phyloP scores from a whole-genome alignment of 2,797 vertebrate genomes.

The Florisuga fusca region DNA sequence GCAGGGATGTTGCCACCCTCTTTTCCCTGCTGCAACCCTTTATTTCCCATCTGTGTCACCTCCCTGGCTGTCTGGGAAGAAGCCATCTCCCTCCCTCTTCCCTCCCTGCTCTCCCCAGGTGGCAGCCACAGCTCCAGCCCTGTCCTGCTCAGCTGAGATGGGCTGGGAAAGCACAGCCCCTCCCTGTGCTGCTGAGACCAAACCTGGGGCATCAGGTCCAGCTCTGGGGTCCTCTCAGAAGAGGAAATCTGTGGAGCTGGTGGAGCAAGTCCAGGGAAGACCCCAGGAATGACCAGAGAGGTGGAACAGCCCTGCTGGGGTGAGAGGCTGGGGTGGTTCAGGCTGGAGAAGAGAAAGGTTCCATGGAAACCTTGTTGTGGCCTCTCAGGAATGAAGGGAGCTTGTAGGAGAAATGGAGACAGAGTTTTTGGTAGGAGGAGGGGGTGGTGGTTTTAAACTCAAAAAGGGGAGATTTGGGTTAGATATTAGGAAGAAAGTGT shows the following conservation, averaged over 20 bases:
- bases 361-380: rapidly evolving
- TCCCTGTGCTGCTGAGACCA: background rate
- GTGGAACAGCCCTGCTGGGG: background rate
- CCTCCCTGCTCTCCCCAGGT: background rate
- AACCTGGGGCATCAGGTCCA: rapidly evolving
- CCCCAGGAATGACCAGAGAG: rapidly evolving
- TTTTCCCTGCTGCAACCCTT: rapidly evolving
- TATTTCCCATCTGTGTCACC: background rate
- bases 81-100: background rate
- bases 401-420: too few species aligned
- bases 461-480: background rate
- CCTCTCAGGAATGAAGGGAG: too few species aligned
- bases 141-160: too few species aligned
- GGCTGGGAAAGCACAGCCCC: too few species aligned
- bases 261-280: background rate
- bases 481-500: too few species aligned
- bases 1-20: background rate
- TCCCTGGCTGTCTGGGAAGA: background rate
- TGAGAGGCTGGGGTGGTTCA: too few species aligned
- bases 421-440: rapidly evolving
- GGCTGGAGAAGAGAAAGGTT: background rate
- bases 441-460: background rate
- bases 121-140: too few species aligned
- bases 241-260: background rate
- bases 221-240: background rate